Evolutionary conservation across 2,888 invertebrate species (phyloP), one percentile per base, ranked within the genome.

Genomic region (Andrena minutula): DNA sequence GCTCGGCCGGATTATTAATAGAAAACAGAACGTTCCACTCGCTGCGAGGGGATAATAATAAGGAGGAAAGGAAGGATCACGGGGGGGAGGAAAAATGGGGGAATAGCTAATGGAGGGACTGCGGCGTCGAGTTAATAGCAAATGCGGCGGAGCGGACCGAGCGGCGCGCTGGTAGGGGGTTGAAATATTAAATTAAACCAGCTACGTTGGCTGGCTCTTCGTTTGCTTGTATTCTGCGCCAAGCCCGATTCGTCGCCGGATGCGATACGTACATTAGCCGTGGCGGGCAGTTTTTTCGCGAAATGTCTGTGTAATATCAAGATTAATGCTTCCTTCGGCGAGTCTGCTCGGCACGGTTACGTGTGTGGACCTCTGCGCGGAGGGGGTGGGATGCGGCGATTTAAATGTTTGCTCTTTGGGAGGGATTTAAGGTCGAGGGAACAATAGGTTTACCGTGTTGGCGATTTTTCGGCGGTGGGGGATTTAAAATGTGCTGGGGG

Each of bases 171-270:
- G 47, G n/a, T 41, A 26, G 30, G 58, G 64, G 63, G 56, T 8
- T 68, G 75, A 81, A 70, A 83, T 82, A 83, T 83, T 83, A 76
- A 76, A 83, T 83, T 83, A 82, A 76, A 53, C 75, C 53, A 75
- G 65, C 68, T 56, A 41, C 35, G 35, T 41, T 51, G 64, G n/a
- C 68, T 63, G 60, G 64, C 20, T 56, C 70, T 80, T 58, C 12
- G 66, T 32, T 68, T 35, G 51, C 26, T 56, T 66, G 49, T 51
- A 65, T 71, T 61, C 47, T 4, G 26, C 12, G 32, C 2, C 58
- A 12, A 63, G 28, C 20, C n/a, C 58, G 63, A 72, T 75, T 69
- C 58, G 28, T 60, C 23, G 7, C 23, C 28, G 51, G 47, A 47
- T 28, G 58, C 61, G 61, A 49, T 61, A 41, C 35, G 41, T 58